Percentiles rank a stretch among this genome's conserved stretches.
phyloP scores from a whole-genome alignment of 2,888 invertebrate species.

The Ochropleura plecta region DNA sequence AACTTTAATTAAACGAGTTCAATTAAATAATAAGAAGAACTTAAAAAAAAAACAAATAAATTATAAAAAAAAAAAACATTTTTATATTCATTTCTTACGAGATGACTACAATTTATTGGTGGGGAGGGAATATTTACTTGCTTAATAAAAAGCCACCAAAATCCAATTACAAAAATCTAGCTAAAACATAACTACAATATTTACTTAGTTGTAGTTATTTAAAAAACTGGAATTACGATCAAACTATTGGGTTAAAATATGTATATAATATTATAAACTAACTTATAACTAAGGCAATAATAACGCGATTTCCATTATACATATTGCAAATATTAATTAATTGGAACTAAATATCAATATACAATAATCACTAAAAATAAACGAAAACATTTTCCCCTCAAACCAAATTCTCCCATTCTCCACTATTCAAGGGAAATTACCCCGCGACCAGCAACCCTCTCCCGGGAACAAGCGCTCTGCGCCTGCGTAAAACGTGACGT shows the following conservation, averaged over 20 bases:
- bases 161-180: neutral
- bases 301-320: too few species aligned
- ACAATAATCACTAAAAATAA: neutral
- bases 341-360: neutral
- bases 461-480: constrained; percentile 82
- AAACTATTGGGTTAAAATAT: neutral
- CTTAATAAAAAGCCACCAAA: neutral
- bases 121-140: neutral
- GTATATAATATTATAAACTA: neutral
- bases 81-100: neutral
- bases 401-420: constrained; percentile 17
- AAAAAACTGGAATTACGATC: neutral
- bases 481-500: constrained; percentile 89
- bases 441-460: constrained; percentile 78
- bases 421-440: constrained; percentile 59
- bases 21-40: neutral
- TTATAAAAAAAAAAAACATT: neutral
- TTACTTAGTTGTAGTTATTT: neutral
- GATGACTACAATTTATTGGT: neutral
- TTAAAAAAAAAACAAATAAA: neutral
- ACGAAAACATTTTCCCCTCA: neutral
- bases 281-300: too few species aligned
- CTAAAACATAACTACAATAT: neutral
- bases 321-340: neutral
- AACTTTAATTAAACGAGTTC: neutral